Percentiles rank a stretch among this genome's conserved stretches.
Evolutionary conservation across 2,888 invertebrate species (phyloP).

Genomic region (Notocelia uddmanniana): DNA sequence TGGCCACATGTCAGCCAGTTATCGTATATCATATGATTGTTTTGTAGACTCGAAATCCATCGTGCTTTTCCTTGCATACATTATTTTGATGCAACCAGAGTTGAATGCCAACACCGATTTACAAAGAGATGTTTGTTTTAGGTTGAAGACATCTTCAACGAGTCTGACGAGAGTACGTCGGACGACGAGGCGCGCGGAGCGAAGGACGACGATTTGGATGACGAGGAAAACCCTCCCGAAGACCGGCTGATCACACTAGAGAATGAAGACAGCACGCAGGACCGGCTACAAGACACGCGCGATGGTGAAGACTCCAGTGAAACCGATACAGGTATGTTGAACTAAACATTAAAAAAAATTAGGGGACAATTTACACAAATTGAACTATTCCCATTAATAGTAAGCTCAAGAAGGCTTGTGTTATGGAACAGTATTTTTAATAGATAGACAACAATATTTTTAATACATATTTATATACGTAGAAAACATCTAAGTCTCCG

Average conservation of each 20-base stretch:
- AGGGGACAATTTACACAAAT: no score
- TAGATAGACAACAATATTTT: no score
- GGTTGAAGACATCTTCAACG: conserved; percentile 90
- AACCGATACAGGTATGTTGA: conserved; percentile 68
- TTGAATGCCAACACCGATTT: neutral
- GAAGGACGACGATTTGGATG: conserved; percentile 73
- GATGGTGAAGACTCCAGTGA: conserved; percentile 71
- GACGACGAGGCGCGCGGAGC: conserved; percentile 69
- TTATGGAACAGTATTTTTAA: no score
- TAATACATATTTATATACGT: no score
- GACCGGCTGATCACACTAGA: conserved; percentile 72
- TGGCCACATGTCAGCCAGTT: no score
- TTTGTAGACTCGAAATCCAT: no score
- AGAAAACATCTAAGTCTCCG: no score
- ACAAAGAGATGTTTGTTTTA: conserved; percentile 50
- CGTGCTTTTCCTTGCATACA: neutral
- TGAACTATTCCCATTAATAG: no score
- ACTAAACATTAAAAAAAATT: neutral
- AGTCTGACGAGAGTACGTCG: conserved; percentile 85
- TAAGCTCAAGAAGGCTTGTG: no score
- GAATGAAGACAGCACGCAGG: conserved; percentile 70
- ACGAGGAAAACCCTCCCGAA: conserved; percentile 78
- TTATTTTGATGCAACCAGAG: neutral
- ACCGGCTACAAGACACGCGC: conserved; percentile 66
- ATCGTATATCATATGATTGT: no score